Percentiles rank a stretch among this genome's conserved stretches.
phyloP scores from a whole-genome alignment of 2,797 vertebrate genomes.

The Sebastes reedi region DNA sequence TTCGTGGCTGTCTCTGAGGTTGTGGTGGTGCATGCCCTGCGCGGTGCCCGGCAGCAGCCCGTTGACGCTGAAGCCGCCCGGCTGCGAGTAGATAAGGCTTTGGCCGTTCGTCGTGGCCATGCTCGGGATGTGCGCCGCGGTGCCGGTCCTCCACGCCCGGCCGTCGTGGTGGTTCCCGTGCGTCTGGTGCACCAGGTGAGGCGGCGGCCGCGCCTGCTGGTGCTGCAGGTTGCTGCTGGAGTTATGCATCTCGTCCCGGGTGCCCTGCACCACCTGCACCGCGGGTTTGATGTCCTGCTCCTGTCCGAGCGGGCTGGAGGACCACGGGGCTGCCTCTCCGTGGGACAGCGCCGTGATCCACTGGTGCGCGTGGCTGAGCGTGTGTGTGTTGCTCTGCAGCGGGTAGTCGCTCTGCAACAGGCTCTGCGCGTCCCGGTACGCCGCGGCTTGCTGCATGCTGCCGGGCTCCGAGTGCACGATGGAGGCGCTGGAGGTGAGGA shows the following conservation, averaged over 20 bases:
- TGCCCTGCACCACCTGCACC: constrained; percentile 90
- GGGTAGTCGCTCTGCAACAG: constrained; percentile 96
- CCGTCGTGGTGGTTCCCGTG: constrained; percentile 90
- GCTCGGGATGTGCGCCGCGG: constrained; percentile 90
- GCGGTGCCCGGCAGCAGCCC: constrained; percentile 90
- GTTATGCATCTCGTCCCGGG: constrained; percentile 91
- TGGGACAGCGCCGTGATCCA: constrained; percentile 97
- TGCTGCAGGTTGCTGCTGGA: constrained; percentile 86
- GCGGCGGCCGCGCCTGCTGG: constrained; percentile 63
- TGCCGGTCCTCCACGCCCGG: constrained; percentile 89
- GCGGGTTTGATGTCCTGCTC: constrained; percentile 96
- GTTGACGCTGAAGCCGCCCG: constrained; percentile 90
- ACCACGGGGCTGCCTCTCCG: constrained; percentile 92
- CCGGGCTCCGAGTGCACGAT: constrained; percentile 95
- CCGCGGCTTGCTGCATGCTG: constrained; percentile 93
- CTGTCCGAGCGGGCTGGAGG: constrained; percentile 88
- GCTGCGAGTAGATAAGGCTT: constrained; percentile 90
- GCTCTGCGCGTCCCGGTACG: constrained; percentile 94
- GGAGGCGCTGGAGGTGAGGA: constrained; percentile 95
- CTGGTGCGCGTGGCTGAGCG: constrained; percentile 98
- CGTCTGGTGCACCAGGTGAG: constrained; percentile 93
- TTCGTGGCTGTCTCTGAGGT: constrained; percentile 87
- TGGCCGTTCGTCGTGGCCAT: constrained; percentile 93
- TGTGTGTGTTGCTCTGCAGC: constrained; percentile 96
- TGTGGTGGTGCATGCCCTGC: constrained; percentile 89